Percentiles rank a stretch among this genome's conserved stretches.
Conservation (phyloP, 2,797 vertebrate species). For the Eidolon dupreanum region DNA sequence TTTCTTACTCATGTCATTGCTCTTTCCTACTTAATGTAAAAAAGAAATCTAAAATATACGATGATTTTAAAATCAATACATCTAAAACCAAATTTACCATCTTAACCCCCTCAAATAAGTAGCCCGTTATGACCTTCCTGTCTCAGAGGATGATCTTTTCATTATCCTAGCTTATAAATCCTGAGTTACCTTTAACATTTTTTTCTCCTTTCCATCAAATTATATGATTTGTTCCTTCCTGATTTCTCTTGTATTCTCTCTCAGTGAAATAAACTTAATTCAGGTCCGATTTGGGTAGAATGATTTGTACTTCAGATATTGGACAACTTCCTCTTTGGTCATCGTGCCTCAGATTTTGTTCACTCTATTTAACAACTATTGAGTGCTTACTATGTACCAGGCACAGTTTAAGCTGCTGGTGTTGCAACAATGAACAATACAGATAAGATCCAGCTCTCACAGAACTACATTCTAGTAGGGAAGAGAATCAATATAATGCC, state of each 20-base stretch:
- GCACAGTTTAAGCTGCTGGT: neutral
- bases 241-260: neutral
- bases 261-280: slow-evolving; percentile 10
- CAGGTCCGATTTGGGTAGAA: neutral
- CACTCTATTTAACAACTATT: neutral
- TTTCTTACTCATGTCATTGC: neutral
- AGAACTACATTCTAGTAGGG: neutral
- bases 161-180: neutral
- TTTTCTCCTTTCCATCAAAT: neutral
- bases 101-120: neutral
- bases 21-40: neutral
- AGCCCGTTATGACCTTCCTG: neutral
- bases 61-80: neutral
- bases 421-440: neutral
- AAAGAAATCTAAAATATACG: neutral
- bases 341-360: neutral
- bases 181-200: neutral
- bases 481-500: neutral
- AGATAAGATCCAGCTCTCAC: neutral
- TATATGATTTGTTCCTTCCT: neutral
- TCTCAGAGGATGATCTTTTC: neutral
- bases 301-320: neutral
- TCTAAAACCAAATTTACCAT: neutral
- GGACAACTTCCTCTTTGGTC: neutral
- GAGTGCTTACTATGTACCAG: neutral